Evolutionary conservation across 2,113 vertebrate genomes (phyloP), one percentile per base, ranked within the genome.

Genomic region (Meleagris gallopavo): DNA sequence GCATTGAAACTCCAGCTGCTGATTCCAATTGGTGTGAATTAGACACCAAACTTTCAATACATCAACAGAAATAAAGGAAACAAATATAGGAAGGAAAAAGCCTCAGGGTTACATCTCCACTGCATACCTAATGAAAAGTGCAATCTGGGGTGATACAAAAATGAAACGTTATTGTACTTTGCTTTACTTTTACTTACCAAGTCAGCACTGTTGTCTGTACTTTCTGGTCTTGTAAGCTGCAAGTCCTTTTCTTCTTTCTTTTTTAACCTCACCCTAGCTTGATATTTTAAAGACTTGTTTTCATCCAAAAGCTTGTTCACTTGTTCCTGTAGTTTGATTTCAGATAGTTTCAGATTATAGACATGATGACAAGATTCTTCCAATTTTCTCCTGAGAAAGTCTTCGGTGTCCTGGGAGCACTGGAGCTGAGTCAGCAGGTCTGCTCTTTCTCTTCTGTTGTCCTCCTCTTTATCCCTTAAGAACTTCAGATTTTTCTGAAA

Each of bases 291-390:
- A 77, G 57, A 79, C 66, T 58, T 74, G 45, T 98, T 98, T 88
- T 98, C 98, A 73, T 96, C 71, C 16, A 96, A 92, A 75, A 98
- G 96, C 38, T 98, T 97, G 83, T 98, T 96, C 38, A 98, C 29
- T 85, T 97, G 98, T 58, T 97, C 96, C 88, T 95, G 90, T 71
- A 98, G 83, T 17, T 88, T 96, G 64, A 97, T 92, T 89, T 98
- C 97, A 16, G 98, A 97, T 78, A 98, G 88, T 91, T 96, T 97
- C 94, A 98, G 96, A 34, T 84, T 94, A 3, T 75, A 96, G 34
- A 98, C 13, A 67, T 77, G 78, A 76, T 83, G 94, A 74, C 96
- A 97, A 83, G 98, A 95, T 50, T 98, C 98, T 94, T 98, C 98
- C 87, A 98, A 83, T 93, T 96, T 97, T 89, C 93, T 95, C 61